phyloP scores from a whole-genome alignment of 2,888 invertebrate genomes.

The Chymomyza fuscimana region DNA sequence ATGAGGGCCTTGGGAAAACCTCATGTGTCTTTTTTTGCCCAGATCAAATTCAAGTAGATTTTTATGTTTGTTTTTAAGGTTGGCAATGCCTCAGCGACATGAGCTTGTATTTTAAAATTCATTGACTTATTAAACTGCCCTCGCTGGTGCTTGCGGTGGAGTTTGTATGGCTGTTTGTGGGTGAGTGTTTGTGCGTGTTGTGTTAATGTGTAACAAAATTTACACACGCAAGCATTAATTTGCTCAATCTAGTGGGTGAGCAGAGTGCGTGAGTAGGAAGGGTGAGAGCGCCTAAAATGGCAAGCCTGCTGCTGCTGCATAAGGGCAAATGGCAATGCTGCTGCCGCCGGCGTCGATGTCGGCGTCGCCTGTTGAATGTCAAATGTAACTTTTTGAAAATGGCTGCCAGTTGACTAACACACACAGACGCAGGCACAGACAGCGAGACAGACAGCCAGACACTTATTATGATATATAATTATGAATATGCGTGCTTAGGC shows the following conservation, averaged over 20 bases:
- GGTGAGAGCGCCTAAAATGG: neutral
- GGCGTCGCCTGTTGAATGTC: constrained; percentile 59
- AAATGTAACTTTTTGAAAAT: constrained; percentile 31
- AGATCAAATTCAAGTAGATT: too few relatives aligned
- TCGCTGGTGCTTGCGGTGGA: constrained; percentile 10
- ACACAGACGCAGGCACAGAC: neutral
- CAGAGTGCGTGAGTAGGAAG: neutral
- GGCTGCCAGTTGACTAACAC: neutral
- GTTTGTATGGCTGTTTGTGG: constrained; percentile 1
- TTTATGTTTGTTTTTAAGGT: too few relatives aligned
- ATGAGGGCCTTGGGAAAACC: too few relatives aligned
- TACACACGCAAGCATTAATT: constrained; percentile 15
- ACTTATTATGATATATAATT: neutral
- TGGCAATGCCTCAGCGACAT: too few relatives aligned
- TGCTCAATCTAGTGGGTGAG: neutral
- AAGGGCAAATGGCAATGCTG: constrained; percentile 57
- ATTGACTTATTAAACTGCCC: too few relatives aligned
- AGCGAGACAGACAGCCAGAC: constrained; percentile 13
- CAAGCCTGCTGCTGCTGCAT: neutral
- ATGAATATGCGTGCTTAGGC: constrained; percentile 5
- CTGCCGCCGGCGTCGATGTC: constrained; percentile 6
- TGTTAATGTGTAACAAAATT: constrained; percentile 4
- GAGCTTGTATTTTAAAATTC: too few relatives aligned
- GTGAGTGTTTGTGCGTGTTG: neutral
- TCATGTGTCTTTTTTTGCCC: too few relatives aligned